These are phyloP conservation scores for Nanorana parkeri DNA, from an alignment of 2,113 vertebrate genomes.

Conservation along the genomic window DNA sequence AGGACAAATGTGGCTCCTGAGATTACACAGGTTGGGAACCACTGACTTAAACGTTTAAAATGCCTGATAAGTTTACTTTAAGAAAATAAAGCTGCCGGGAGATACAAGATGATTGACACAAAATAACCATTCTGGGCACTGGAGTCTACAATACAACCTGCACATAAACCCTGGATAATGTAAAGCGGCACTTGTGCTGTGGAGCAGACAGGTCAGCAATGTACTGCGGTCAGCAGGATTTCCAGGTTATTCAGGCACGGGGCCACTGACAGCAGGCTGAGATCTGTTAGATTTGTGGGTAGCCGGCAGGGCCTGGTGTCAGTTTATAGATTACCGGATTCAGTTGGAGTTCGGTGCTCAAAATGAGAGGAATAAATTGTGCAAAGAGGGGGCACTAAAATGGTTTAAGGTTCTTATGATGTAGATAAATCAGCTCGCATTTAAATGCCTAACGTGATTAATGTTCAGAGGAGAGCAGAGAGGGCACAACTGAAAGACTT, in stretches of 20 bases:
- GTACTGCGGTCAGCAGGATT: conserved; percentile 28
- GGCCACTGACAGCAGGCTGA: not conserved
- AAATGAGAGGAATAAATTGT: conserved; percentile 44
- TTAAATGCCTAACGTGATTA: conserved; percentile 23
- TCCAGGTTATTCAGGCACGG: conserved; percentile 24
- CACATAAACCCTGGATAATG: not conserved
- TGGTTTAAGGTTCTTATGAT: conserved; percentile 17
- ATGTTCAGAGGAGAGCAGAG: not conserved
- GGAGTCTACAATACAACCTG: too few relatives aligned
- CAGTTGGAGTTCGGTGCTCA: conserved; percentile 12
- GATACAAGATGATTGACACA: too few relatives aligned
- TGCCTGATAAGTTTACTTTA: too few relatives aligned
- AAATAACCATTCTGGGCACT: too few relatives aligned
- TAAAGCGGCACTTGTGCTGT: not conserved
- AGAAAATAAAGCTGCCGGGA: too few relatives aligned
- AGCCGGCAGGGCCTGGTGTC: conserved; percentile 5
- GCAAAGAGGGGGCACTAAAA: conserved; percentile 21
- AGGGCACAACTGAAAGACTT: not conserved
- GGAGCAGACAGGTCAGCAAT: conserved; percentile 1
- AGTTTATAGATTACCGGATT: conserved; percentile 21
- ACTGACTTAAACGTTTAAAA: too few relatives aligned
- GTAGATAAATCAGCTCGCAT: conserved; percentile 21
- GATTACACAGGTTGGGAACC: too few relatives aligned
- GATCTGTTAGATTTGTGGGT: conserved; percentile 41
- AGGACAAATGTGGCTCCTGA: too few relatives aligned